Evolutionary conservation across 2,113 vertebrate genomes (phyloP), one percentile per base, ranked within the genome.

Genomic region (Trematomus loennbergii): DNA sequence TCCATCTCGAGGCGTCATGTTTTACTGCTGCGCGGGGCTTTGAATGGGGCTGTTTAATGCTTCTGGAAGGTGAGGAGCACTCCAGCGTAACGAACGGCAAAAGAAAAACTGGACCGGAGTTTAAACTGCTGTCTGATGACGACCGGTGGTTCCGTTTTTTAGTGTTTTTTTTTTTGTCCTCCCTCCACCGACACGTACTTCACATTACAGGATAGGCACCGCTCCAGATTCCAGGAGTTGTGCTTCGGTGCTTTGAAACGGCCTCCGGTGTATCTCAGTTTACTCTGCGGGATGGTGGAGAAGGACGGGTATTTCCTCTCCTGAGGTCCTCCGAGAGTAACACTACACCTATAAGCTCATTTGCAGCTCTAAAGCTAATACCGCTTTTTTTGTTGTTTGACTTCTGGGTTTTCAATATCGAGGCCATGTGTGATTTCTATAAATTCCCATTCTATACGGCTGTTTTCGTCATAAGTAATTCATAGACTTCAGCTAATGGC

Each of bases 301-400:
- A 73, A 75, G 79, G 81, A 36, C 61, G 78, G 79, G 75, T 75
- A 88, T 88, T 91, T 91, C 49, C 77, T 92, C 88, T 86, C 82
- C 54, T 57, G 74, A 83, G 86, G 65, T 78, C 62, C 70, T 61
- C 43, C 43, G 78, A 25, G 40, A 75, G 91, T 88, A 91, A 94
- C 78, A 59, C 70, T 85, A 92, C 72, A 89, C 84, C 79, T 80
- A 73, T 87, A 89, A 90, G 86, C 79, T 90, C 81, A 92, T 94
- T 89, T 90, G 84, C 89, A 88, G 84, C 76, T 85, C 73, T 55
- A 65, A 84, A 84, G 81, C 83, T 59, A 91, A 90, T 69, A 81
- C 29, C 49, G 79, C 17, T 46, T 68, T 80, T 80, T 74, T 81
- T 65, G 10, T 68, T 81, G 53, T 85, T 78, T 78, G 75, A 85